Base-by-base conservation (phyloP, 2,113 vertebrate species). In the Tympanuchus pallidicinctus region DNA sequence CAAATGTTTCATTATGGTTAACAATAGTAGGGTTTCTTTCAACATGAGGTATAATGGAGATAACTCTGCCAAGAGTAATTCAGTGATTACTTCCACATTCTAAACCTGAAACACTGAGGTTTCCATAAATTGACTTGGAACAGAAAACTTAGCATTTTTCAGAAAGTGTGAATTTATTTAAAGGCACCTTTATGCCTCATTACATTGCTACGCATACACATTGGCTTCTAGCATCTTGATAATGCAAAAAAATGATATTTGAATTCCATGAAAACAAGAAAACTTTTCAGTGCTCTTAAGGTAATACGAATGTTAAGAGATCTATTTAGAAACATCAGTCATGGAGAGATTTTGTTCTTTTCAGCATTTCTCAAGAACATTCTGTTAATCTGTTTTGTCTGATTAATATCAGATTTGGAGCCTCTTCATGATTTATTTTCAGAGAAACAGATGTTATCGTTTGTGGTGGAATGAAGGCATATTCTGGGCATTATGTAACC, bases 371-470 rank as follows among this genome's bases (percentile, higher is more conserved):
- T 91, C 69, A 81, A 57, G 48, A 92, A 30, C 43, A 13, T 57
- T 28, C 48, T 80, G 9, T 89, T 89, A 75, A 91, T 89, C 66
- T 85, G 83, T 70, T 92, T 82, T 88, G 79, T 83, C 70, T 93
- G 81, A 95, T 93, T 77, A 76, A 78, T 72, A 80, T 92, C 81
- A 78, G 64, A 92, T 94, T 89, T 73, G 56, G 69, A 91, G 59
- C 84, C 72, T 79, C 65, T 79, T 60, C 22, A 17, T 88, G 27
- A 75, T 79, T 91, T 83, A 86, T 96, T 95, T 87, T 89, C 38
- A 28, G 59, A 89, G 76, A 86, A 97, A 81, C 97, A 95, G 92
- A 95, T 96, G 92, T 96, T 97, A 97, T 85, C 56, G 0, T 94
- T 95, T 93, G 79, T 93, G 71, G 74, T 90, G 45, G 45, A 88